Evolutionary conservation across 2,113 vertebrate genomes (phyloP).

Genomic region (Periophthalmus modestus): DNA sequence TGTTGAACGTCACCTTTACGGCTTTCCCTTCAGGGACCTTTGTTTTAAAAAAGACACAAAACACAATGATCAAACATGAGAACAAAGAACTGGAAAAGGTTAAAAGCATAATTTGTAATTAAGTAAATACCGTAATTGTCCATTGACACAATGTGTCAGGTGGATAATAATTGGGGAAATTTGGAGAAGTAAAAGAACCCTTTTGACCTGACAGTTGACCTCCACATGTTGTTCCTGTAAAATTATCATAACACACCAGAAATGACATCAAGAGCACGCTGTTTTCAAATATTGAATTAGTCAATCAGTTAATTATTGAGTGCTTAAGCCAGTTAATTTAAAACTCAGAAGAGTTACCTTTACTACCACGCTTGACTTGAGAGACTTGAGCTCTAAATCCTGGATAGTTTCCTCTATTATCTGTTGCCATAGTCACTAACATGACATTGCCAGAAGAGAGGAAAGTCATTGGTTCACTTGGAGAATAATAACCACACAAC

Average conservation of each 20-base stretch:
- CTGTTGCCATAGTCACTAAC: constrained; percentile 84
- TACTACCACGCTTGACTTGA: constrained; percentile 73
- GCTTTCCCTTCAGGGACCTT: constrained; percentile 81
- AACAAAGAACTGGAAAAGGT: neutral
- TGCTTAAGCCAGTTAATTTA: neutral
- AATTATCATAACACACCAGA: neutral
- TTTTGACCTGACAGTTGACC: constrained; percentile 62
- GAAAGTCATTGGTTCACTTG: constrained; percentile 85
- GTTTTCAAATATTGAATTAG: no score
- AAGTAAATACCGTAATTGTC: constrained; percentile 83
- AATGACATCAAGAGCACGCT: neutral
- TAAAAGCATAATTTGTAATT: neutral
- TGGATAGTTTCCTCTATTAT: constrained; percentile 75
- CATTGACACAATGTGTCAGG: constrained; percentile 81
- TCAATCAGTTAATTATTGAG: neutral
- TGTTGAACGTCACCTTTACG: constrained; percentile 84
- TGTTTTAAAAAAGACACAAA: constrained; percentile 8
- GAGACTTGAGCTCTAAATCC: constrained; percentile 87
- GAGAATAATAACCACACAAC: constrained; percentile 85
- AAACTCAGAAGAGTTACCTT: constrained; percentile 40
- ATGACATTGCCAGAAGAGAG: constrained; percentile 91
- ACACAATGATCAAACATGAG: neutral
- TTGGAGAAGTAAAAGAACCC: constrained; percentile 84
- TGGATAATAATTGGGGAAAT: constrained; percentile 88
- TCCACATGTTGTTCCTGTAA: constrained; percentile 71